Base-by-base conservation (phyloP, 1,140 invertebrate species). In the Papilio dardanus region DNA sequence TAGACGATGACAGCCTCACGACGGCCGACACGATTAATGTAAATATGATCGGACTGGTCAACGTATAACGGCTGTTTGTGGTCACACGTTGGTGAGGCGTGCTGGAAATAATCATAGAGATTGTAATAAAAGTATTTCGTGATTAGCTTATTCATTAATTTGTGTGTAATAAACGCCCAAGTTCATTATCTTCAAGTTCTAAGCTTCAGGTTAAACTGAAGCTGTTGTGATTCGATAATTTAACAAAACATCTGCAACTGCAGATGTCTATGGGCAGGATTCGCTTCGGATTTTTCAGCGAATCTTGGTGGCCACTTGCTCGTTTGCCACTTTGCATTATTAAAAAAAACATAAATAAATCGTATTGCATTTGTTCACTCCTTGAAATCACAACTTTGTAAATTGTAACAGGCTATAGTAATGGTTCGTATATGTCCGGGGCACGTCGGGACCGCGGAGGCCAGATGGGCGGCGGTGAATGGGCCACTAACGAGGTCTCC, bases 401-500 rank as follows among this genome's bases (percentile, higher is more conserved):
- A 35, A 33, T 1, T 30, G 21, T 54, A 10, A 35, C 19, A 19
- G 67, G 35, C 19, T 33, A 68, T 16, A 37, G 14, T 42, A 31
- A 8, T 69, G 67, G 24, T 69, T 42, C 19, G n/a, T 69, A 42
- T 19, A 42, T 28, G 33, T 35, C 19, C 31, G 19, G 21, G 67
- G 19, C 7, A 35, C n/a, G n/a, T 10, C 73, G 33, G 35, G 42
- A 74, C 74, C 79, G 78, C 81, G 83, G 78, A 78, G 78, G 71
- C 82, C 88, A 89, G 83, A 88, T 88, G 86, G 85, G 83, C 77
- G 77, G 30, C 80, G 76, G 84, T 86, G 85, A 90, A 87, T 88
- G 86, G 87, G 76, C 79, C 80, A 81, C 87, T 89, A 88, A 89
- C 85, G 81, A 74, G 74, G 62, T 75, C 65, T 58, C 33, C 33